These are phyloP conservation scores for Armadillidium nasatum DNA, from an alignment of 1,140 invertebrate species.

Conservation along the genomic window DNA sequence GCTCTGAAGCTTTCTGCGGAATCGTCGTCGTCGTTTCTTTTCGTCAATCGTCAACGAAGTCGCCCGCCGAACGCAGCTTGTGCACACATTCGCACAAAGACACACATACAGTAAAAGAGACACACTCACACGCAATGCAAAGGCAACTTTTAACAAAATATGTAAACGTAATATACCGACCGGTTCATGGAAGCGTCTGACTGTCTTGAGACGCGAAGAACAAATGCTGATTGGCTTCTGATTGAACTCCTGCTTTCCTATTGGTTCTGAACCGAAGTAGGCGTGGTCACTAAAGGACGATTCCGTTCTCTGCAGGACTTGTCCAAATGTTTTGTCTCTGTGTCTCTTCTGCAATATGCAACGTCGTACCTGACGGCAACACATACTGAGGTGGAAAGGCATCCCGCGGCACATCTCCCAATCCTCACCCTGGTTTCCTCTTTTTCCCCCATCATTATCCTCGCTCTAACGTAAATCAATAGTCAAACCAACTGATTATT, in stretches of 20 bases:
- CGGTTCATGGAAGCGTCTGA: background rate
- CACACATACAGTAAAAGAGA: slow-evolving; percentile 37
- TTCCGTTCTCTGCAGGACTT: slow-evolving; percentile 43
- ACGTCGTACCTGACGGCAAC: slow-evolving; percentile 27
- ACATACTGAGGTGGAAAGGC: slow-evolving; percentile 12
- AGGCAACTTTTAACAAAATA: slow-evolving; percentile 46
- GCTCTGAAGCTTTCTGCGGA: slow-evolving; percentile 1
- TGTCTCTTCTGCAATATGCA: slow-evolving; percentile 37
- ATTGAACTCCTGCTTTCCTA: background rate
- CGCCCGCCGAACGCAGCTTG: slow-evolving; percentile 36
- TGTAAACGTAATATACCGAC: slow-evolving; percentile 45
- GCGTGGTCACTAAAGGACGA: slow-evolving; percentile 20
- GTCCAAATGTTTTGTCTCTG: slow-evolving; percentile 44
- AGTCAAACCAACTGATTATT: slow-evolving; percentile 11
- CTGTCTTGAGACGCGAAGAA: slow-evolving; percentile 5
- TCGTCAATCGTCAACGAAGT: slow-evolving; percentile 36
- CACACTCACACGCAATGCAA: slow-evolving; percentile 46
- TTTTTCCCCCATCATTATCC: background rate
- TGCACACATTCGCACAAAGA: slow-evolving; percentile 44
- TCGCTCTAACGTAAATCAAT: slow-evolving; percentile 2
- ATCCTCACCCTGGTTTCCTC: slow-evolving; percentile 16
- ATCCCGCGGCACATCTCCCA: background rate
- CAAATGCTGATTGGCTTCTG: slow-evolving; percentile 6
- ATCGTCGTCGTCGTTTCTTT: slow-evolving; percentile 2
- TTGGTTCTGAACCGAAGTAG: background rate